Conservation (phyloP, 1,140 invertebrate genomes). For the Dermatophagoides farinae region DNA sequence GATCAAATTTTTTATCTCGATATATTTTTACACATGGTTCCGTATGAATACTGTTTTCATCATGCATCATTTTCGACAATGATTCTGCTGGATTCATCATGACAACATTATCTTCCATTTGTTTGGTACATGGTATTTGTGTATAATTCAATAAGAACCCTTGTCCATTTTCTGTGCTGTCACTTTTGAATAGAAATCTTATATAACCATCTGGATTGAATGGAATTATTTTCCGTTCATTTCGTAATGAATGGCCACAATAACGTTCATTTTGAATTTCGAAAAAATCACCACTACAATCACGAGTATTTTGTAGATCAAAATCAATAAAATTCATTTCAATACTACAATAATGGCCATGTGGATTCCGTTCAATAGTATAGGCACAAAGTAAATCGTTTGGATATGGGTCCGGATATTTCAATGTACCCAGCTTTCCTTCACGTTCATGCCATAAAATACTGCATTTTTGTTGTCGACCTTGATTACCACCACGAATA, state of each 20-base stretch:
- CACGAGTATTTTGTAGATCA: constrained; percentile 16
- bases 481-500: not conserved
- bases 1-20: no score
- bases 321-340: constrained; percentile 20
- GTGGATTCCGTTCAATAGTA: constrained; percentile 9
- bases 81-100: not conserved
- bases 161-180: not conserved
- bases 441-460: constrained; percentile 6
- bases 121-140: constrained; percentile 3
- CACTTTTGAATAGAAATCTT: constrained; percentile 11
- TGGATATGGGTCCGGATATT: constrained; percentile 14
- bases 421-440: constrained; percentile 7
- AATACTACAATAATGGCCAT: constrained; percentile 17
- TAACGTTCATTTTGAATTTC: constrained; percentile 15
- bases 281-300: constrained; percentile 20
- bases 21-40: not conserved
- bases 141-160: constrained; percentile 13
- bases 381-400: constrained; percentile 15
- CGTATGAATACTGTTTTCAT: not conserved
- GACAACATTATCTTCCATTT: no score
- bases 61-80: not conserved
- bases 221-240: not conserved
- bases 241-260: constrained; percentile 16
- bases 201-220: constrained; percentile 8
- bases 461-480: not conserved